phyloP scores from a whole-genome alignment of 2,888 invertebrate species.

The Omphaloscelis lunosa region DNA sequence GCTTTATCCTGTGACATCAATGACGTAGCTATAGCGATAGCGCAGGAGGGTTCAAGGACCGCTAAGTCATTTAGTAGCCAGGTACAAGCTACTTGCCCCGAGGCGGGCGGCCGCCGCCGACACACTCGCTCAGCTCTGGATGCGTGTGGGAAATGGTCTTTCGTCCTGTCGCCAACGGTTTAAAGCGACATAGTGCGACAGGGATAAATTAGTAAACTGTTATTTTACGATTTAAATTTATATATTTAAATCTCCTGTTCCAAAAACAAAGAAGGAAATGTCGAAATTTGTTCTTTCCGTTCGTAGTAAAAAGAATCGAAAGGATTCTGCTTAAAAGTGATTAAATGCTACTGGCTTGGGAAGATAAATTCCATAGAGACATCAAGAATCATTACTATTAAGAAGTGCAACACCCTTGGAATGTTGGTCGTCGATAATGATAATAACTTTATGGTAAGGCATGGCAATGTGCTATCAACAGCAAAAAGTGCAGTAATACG shows the following conservation, averaged over 20 bases:
- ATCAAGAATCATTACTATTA: constrained; percentile 1
- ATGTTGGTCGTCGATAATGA: constrained; percentile 52
- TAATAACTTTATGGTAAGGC: constrained; percentile 59
- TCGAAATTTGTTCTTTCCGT: constrained; percentile 17
- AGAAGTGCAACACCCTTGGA: constrained; percentile 40
- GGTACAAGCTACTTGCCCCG: constrained; percentile 79
- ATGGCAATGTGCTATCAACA: constrained; percentile 57
- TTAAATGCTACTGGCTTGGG: background rate
- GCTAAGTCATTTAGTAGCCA: constrained; percentile 81
- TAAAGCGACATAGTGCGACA: constrained; percentile 47
- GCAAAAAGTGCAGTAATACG: constrained; percentile 82
- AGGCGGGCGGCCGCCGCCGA: constrained; percentile 70
- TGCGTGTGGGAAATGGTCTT: constrained; percentile 79
- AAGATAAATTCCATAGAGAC: background rate
- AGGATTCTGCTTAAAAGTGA: background rate
- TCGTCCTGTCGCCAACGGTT: constrained; percentile 71
- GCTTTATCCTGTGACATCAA: constrained; percentile 73
- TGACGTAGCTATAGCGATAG: constrained; percentile 68
- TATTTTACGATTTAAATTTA: constrained; percentile 17
- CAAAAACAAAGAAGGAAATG: background rate
- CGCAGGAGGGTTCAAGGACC: constrained; percentile 81
- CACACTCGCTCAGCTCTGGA: constrained; percentile 72
- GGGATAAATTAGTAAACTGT: constrained; percentile 38
- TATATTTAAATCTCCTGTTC: constrained; percentile 10
- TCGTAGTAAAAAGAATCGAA: background rate